Evolutionary conservation across 2,888 invertebrate genomes (phyloP).

Genomic region (Anodontia alba): DNA sequence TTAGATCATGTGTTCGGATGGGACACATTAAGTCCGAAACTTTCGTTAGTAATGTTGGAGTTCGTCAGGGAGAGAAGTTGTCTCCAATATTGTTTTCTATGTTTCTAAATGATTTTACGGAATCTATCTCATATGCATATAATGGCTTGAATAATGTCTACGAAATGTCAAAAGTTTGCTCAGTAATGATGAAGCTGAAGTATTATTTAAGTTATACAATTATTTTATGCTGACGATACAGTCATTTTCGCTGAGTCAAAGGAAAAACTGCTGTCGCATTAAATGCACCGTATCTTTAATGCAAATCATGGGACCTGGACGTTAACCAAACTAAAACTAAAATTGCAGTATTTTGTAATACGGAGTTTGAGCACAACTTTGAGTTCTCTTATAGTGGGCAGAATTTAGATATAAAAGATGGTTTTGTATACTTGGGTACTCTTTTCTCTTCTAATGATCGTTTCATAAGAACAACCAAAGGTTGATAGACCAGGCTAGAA

Average conservation of each 20-base stretch:
- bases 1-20: background rate
- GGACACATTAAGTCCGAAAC: background rate
- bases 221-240: constrained; percentile 34
- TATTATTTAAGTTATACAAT: constrained; percentile 28
- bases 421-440: constrained; percentile 26
- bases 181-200: constrained; percentile 27
- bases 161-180: background rate
- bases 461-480: constrained; percentile 13
- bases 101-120: constrained; percentile 14
- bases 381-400: constrained; percentile 21
- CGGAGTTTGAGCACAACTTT: background rate
- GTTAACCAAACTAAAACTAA: constrained; percentile 33
- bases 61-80: background rate
- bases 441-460: background rate
- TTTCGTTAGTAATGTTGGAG: background rate
- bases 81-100: constrained; percentile 23
- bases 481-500: constrained; percentile 21
- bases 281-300: constrained; percentile 33
- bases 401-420: constrained; percentile 12
- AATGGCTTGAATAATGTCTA: constrained; percentile 6
- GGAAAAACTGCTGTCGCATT: constrained; percentile 19
- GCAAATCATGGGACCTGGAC: constrained; percentile 27
- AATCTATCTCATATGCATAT: background rate
- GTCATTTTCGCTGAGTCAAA: constrained; percentile 33
- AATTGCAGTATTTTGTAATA: constrained; percentile 22